Evolutionary conservation across 2,888 invertebrate genomes (phyloP).

Genomic region (Eupithecia inturbata): DNA sequence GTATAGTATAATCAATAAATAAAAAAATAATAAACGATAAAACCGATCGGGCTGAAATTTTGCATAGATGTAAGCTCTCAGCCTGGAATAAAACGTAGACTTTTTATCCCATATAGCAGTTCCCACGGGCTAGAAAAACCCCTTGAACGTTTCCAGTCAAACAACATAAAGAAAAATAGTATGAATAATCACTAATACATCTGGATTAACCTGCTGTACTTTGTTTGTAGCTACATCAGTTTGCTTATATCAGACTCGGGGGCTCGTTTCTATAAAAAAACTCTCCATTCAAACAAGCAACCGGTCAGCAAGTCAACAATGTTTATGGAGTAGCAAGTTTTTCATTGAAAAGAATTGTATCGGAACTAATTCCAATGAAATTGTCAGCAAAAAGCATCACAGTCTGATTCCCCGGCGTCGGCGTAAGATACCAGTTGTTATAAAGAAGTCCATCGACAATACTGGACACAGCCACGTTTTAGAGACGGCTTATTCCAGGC

Average conservation of each 20-base stretch:
- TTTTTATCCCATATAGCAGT: too few relatives aligned
- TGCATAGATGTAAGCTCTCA: too few relatives aligned
- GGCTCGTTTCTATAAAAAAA: not conserved
- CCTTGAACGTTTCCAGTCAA: too few relatives aligned
- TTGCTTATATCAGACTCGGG: not conserved
- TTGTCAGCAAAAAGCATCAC: constrained; percentile 30
- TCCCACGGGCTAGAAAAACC: too few relatives aligned
- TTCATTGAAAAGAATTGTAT: constrained; percentile 29
- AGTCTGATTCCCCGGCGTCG: constrained; percentile 28
- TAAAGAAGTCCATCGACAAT: not conserved
- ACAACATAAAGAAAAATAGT: too few relatives aligned
- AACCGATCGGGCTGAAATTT: too few relatives aligned
- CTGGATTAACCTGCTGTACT: not conserved
- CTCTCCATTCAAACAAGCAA: constrained; percentile 10
- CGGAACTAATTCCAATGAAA: constrained; percentile 33
- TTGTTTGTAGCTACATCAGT: not conserved
- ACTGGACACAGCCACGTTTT: not conserved
- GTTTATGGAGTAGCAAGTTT: constrained; percentile 25
- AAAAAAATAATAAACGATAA: too few relatives aligned
- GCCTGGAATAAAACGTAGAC: too few relatives aligned
- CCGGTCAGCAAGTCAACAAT: constrained; percentile 13
- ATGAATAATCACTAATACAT: too few relatives aligned
- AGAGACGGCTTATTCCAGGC: not conserved
- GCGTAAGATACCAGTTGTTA: constrained; percentile 23
- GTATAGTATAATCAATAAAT: too few relatives aligned